These are phyloP conservation scores for Xerus rutilus DNA, from an alignment of 2,797 vertebrate species.

Conservation along the genomic window DNA sequence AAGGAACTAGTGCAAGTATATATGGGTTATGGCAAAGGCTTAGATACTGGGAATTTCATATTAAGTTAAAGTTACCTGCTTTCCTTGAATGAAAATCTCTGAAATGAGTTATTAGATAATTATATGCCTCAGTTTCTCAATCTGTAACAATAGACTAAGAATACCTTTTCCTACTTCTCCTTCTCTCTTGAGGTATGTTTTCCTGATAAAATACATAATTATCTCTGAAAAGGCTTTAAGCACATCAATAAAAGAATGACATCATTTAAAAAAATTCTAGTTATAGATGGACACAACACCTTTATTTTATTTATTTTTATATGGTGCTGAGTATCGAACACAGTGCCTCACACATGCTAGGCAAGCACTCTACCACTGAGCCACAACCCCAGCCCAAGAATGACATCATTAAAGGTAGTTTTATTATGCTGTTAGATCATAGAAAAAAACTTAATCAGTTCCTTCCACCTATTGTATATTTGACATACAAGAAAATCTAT, in stretches of 20 bases:
- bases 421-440: constrained; percentile 15
- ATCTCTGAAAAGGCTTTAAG: constrained; percentile 33
- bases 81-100: constrained; percentile 39
- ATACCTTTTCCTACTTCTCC: not conserved
- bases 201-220: constrained; percentile 24
- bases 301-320: too few species aligned
- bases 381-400: too few species aligned
- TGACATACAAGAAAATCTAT: not conserved
- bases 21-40: not conserved
- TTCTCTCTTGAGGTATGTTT: not conserved
- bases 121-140: not conserved
- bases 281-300: too few species aligned
- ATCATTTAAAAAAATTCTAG: not conserved
- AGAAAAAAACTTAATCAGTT: constrained; percentile 42
- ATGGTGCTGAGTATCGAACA: too few species aligned
- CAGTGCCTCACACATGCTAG: too few species aligned
- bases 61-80: constrained; percentile 10
- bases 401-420: not conserved
- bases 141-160: constrained; percentile 46
- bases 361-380: too few species aligned
- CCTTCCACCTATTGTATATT: constrained; percentile 17
- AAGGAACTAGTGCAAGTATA: not conserved
- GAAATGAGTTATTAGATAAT: constrained; percentile 54
- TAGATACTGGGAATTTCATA: not conserved
- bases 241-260: constrained; percentile 33